Percentiles rank a stretch among this genome's conserved stretches.
These are phyloP conservation scores for Callionymus lyra DNA, from an alignment of 2,113 vertebrate species.

Conservation along the genomic window DNA sequence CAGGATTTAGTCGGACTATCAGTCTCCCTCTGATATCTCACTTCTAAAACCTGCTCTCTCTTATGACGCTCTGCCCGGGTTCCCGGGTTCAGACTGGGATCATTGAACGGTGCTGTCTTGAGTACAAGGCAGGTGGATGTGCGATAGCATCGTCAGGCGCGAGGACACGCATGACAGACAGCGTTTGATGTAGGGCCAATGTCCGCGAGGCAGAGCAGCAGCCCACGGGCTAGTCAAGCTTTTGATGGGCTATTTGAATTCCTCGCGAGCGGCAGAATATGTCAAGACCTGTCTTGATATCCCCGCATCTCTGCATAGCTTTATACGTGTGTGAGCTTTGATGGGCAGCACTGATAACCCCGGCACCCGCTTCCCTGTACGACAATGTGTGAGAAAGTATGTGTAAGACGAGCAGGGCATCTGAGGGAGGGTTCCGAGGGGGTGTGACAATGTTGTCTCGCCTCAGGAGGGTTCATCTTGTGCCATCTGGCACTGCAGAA, in stretches of 20 bases:
- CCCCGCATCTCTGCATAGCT: slow-evolving; percentile 28
- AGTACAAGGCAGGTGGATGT: slow-evolving; percentile 70
- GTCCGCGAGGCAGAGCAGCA: slow-evolving; percentile 25
- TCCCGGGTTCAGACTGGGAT: too few species aligned
- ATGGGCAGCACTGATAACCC: slow-evolving; percentile 47
- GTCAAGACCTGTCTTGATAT: slow-evolving; percentile 47
- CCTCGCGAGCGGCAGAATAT: slow-evolving; percentile 27
- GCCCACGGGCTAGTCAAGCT: slow-evolving; percentile 24
- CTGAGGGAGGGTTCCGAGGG: slow-evolving; percentile 11
- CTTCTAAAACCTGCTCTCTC: too few species aligned
- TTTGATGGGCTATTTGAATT: slow-evolving; percentile 49
- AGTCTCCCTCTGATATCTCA: too few species aligned
- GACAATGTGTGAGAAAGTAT: slow-evolving; percentile 60
- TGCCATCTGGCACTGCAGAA: slow-evolving; percentile 65
- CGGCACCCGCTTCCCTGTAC: slow-evolving; percentile 1
- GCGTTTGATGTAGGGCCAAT: slow-evolving; percentile 29
- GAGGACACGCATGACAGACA: slow-evolving; percentile 22
- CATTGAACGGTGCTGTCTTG: too few species aligned
- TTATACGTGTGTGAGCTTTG: slow-evolving; percentile 26
- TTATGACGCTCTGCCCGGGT: too few species aligned
- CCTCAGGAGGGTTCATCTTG: slow-evolving; percentile 59
- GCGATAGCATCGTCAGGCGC: slow-evolving; percentile 81
- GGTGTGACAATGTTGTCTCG: slow-evolving; percentile 49
- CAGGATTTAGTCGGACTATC: too few species aligned
- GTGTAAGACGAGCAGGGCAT: slow-evolving; percentile 25